Conservation (phyloP, 2,888 invertebrate genomes). For the Lasioglossum morio region DNA sequence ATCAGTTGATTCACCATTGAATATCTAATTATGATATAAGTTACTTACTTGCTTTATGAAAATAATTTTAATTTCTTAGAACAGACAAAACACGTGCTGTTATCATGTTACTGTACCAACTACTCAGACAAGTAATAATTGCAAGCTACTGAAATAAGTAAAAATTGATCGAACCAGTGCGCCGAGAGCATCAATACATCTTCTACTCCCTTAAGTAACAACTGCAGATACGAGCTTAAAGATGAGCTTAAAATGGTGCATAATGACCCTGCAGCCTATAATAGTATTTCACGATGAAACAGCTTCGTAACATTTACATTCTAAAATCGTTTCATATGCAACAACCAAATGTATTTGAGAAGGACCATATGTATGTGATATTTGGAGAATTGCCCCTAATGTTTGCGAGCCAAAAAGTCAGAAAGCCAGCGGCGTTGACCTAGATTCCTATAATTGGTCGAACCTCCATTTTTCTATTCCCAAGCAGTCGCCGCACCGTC, state of each 20-base stretch:
- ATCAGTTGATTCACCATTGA: too few species aligned
- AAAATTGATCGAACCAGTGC: too few species aligned
- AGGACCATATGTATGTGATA: background rate
- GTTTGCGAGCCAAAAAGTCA: background rate
- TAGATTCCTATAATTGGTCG: constrained; percentile 28
- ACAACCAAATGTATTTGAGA: background rate
- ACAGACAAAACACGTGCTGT: too few species aligned
- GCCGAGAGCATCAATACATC: too few species aligned
- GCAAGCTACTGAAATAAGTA: too few species aligned
- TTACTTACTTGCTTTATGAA: too few species aligned
- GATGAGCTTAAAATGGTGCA: background rate
- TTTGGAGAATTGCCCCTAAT: background rate
- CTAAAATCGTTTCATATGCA: background rate
- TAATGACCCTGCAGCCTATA: background rate
- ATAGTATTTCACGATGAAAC: background rate
- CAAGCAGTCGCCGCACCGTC: background rate
- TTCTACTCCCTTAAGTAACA: too few species aligned
- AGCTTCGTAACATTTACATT: background rate
- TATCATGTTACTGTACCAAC: too few species aligned
- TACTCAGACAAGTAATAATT: too few species aligned
- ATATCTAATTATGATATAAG: too few species aligned
- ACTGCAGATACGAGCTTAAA: background rate
- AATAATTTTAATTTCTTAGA: too few species aligned
- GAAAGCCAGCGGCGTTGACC: background rate
- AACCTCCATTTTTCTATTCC: constrained; percentile 34